Percentiles rank a stretch among this genome's conserved stretches.
These are phyloP conservation scores for Nautilus pompilius DNA, from an alignment of 1,140 invertebrate species.

Conservation along the genomic window DNA sequence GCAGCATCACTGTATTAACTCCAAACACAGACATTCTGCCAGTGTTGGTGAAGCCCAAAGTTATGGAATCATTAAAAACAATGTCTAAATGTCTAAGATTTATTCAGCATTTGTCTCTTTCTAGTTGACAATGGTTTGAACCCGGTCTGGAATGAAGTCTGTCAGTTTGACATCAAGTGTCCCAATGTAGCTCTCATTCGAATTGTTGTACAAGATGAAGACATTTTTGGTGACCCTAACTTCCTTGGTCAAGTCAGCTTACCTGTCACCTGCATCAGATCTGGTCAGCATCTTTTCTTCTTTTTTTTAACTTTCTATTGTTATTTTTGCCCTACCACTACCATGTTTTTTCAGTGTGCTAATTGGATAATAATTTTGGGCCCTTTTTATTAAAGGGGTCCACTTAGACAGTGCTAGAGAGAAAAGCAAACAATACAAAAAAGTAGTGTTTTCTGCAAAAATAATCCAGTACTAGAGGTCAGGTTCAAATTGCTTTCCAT, in stretches of 20 bases:
- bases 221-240: constrained; percentile 96
- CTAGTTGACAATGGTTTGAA: constrained; percentile 95
- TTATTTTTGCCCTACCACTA: background rate
- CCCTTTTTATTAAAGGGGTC: background rate
- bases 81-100: too few species aligned
- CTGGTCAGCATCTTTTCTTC: constrained; percentile 44
- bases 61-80: too few species aligned
- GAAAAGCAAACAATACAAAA: background rate
- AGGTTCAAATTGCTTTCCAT: too few species aligned
- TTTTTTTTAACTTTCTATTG: background rate
- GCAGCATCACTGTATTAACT: too few species aligned
- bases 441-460: background rate
- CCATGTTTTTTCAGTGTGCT: background rate
- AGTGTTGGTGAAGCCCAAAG: too few species aligned
- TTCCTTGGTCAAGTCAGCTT: constrained; percentile 96
- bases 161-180: constrained; percentile 84
- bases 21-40: too few species aligned
- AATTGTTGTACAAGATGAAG: constrained; percentile 94
- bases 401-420: background rate
- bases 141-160: constrained; percentile 89
- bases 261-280: constrained; percentile 64
- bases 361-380: background rate
- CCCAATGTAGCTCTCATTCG: constrained; percentile 85
- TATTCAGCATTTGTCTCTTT: constrained; percentile 45
- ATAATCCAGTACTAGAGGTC: background rate